Evolutionary conservation across 2,797 vertebrate genomes (phyloP).

Genomic region (Cossypha caffra): DNA sequence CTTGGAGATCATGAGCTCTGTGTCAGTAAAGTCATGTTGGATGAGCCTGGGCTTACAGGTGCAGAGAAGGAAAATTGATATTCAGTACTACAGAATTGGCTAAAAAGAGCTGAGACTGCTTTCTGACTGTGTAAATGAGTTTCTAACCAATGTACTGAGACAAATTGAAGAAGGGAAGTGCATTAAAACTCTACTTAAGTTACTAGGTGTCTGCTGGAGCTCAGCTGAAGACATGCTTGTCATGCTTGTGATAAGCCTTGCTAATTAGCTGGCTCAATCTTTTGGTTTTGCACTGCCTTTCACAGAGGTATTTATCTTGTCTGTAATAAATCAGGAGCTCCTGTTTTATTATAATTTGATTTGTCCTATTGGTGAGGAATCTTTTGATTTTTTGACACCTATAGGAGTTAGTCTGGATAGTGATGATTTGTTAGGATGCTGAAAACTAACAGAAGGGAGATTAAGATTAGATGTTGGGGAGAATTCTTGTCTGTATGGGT

Average conservation of each 20-base stretch:
- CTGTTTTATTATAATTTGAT: neutral
- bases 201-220: neutral
- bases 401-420: neutral
- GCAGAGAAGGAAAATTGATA: neutral
- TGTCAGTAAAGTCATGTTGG: neutral
- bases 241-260: fast-evolving
- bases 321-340: neutral
- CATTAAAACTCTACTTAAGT: neutral
- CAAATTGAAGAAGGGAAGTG: neutral
- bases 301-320: neutral
- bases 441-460: neutral
- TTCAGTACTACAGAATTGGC: neutral
- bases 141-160: neutral
- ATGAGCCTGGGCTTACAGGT: neutral
- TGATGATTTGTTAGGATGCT: neutral
- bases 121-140: neutral
- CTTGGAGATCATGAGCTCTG: fast-evolving
- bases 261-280: neutral
- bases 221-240: neutral
- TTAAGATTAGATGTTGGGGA: neutral
- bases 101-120: neutral
- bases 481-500: neutral
- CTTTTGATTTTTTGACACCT: neutral
- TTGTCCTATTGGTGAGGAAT: neutral
- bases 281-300: neutral